Conservation (phyloP, 2,113 vertebrate genomes). For the Myanophis thanlyinensis region DNA sequence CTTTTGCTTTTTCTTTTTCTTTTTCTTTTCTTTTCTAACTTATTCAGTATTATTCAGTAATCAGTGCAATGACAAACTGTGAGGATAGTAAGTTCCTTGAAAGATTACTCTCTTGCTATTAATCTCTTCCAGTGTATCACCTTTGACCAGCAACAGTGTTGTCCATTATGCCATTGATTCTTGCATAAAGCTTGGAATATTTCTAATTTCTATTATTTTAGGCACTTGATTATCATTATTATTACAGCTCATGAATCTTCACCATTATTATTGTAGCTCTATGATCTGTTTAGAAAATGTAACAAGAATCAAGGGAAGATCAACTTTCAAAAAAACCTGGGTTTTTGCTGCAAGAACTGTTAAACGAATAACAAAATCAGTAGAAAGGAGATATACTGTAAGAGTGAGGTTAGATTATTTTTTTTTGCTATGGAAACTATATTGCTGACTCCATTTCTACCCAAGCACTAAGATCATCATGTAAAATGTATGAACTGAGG, state of each 20-base stretch:
- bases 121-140: neutral
- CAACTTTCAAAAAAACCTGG: neutral
- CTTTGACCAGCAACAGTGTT: neutral
- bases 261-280: neutral
- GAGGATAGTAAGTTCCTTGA: neutral
- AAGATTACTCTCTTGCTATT: neutral
- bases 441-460: neutral
- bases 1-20: neutral
- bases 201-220: neutral
- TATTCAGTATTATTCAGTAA: neutral
- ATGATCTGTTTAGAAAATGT: neutral
- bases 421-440: neutral
- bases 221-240: neutral
- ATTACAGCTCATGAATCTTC: neutral
- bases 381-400: neutral
- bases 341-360: neutral
- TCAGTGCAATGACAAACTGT: neutral
- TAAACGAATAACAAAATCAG: neutral
- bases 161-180: neutral
- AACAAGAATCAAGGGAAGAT: neutral
- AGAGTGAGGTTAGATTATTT: slow-evolving; percentile 4
- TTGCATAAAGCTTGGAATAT: neutral
- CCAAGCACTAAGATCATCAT: slow-evolving; percentile 2
- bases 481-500: slow-evolving; percentile 23
- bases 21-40: neutral